These are phyloP conservation scores for Acrocyrtus sp. DNA, from an alignment of 2,888 invertebrate species.

Conservation along the genomic window DNA sequence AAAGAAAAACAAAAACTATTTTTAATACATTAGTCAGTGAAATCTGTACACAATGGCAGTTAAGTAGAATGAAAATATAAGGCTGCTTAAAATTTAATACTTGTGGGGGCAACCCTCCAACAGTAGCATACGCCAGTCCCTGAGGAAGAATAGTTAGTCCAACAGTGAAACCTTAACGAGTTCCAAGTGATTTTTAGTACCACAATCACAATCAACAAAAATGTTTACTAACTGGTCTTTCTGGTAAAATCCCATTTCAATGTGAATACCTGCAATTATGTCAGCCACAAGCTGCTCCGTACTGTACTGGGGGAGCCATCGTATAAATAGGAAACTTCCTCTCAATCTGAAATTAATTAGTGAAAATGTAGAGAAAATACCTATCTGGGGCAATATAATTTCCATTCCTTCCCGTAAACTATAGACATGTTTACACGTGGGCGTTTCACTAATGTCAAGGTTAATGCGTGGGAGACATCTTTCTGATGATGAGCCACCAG, in stretches of 20 bases:
- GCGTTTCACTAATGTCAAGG: too few species aligned
- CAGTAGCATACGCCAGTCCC: slow-evolving; percentile 58
- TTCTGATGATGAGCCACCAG: too few species aligned
- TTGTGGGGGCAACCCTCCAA: slow-evolving; percentile 54
- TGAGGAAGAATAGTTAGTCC: slow-evolving; percentile 62
- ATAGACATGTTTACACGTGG: too few species aligned
- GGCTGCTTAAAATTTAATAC: slow-evolving; percentile 10
- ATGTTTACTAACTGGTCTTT: background rate
- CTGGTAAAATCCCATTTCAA: background rate
- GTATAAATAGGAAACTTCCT: slow-evolving; percentile 58
- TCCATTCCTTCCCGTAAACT: background rate
- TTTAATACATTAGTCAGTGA: too few species aligned
- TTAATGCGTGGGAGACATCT: too few species aligned
- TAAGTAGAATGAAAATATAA: background rate
- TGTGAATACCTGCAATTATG: slow-evolving; percentile 57
- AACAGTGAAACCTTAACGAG: slow-evolving; percentile 54
- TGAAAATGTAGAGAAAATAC: background rate
- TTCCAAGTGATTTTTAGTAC: too few species aligned
- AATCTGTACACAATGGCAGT: background rate
- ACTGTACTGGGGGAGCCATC: slow-evolving; percentile 60
- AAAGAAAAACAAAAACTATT: too few species aligned
- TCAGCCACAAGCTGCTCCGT: slow-evolving; percentile 59
- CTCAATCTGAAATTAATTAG: slow-evolving; percentile 49
- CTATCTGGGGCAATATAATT: background rate
- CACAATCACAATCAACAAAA: too few species aligned